Evolutionary conservation across 2,113 vertebrate genomes (phyloP).

Genomic region (Camelus bactrianus): DNA sequence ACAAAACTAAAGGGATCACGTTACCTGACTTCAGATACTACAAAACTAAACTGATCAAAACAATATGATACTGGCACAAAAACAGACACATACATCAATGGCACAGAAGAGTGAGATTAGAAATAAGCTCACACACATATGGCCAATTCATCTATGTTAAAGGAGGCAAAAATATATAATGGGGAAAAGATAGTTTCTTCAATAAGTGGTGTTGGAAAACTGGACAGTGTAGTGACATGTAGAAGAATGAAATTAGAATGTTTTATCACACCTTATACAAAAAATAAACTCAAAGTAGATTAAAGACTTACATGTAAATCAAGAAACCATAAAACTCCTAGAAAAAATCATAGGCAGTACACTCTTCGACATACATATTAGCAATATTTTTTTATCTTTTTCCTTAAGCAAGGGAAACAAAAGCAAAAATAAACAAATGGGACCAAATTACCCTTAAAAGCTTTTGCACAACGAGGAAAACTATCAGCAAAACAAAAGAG

Average conservation of each 20-base stretch:
- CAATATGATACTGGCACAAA: too few species aligned
- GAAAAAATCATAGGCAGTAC: background rate
- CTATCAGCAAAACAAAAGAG: background rate
- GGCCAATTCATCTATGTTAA: too few species aligned
- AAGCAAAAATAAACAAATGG: too few species aligned
- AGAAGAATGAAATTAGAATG: background rate
- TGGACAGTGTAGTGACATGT: background rate
- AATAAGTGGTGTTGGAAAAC: background rate
- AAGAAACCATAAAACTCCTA: background rate
- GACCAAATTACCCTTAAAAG: background rate
- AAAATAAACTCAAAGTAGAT: background rate
- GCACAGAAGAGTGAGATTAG: too few species aligned
- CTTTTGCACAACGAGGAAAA: background rate
- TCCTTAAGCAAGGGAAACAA: background rate
- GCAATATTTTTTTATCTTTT: background rate
- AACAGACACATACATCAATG: too few species aligned
- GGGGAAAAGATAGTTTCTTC: background rate
- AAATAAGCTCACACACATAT: too few species aligned
- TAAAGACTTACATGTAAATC: background rate
- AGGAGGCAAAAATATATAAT: background rate
- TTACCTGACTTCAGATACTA: too few species aligned
- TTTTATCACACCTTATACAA: background rate
- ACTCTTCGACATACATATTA: background rate
- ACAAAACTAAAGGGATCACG: too few species aligned
- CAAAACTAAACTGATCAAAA: too few species aligned